Percentiles rank a stretch among this genome's conserved stretches.
Conservation (phyloP, 1,140 invertebrate genomes). For the Ruditapes philippinarum region DNA sequence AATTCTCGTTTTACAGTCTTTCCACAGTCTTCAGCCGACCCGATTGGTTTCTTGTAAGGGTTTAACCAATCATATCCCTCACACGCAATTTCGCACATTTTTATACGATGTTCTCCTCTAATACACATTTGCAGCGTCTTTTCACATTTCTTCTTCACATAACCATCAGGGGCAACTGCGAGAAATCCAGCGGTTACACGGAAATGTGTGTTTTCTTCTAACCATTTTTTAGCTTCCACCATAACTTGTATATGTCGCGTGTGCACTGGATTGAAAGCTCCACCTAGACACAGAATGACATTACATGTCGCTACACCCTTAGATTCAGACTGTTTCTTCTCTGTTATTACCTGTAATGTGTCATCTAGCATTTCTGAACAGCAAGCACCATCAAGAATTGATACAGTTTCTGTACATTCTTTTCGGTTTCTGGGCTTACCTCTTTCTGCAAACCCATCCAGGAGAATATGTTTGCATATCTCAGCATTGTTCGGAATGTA, state of each 20-base stretch:
- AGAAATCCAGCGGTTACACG: slow-evolving; percentile 5
- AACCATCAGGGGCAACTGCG: slow-evolving; percentile 54
- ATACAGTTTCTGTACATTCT: neutral
- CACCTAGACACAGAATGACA: slow-evolving; percentile 54
- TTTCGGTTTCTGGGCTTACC: neutral
- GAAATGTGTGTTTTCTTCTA: slow-evolving; percentile 51
- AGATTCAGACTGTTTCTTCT: neutral
- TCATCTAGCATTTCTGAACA: slow-evolving; percentile 1
- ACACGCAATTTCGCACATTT: slow-evolving; percentile 20
- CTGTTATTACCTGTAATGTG: neutral
- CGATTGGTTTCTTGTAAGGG: slow-evolving; percentile 13
- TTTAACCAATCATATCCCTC: slow-evolving; percentile 10
- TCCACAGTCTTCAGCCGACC: slow-evolving; percentile 52
- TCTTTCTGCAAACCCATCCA: slow-evolving; percentile 4
- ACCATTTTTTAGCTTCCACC: slow-evolving; percentile 19
- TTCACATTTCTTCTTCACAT: slow-evolving; percentile 29
- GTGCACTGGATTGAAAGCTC: slow-evolving; percentile 57
- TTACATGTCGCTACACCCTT: neutral
- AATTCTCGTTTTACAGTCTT: neutral
- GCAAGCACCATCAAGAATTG: slow-evolving; percentile 3
- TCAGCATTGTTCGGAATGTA: slow-evolving; percentile 43
- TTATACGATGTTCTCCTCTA: slow-evolving; percentile 30
- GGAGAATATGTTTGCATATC: slow-evolving; percentile 28
- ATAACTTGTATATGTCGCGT: slow-evolving; percentile 38
- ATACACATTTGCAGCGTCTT: slow-evolving; percentile 30